Percentiles rank a stretch among this genome's conserved stretches.
Conservation (phyloP, 92 coral and sea anemone species). For the Pocillopora meandrina region DNA sequence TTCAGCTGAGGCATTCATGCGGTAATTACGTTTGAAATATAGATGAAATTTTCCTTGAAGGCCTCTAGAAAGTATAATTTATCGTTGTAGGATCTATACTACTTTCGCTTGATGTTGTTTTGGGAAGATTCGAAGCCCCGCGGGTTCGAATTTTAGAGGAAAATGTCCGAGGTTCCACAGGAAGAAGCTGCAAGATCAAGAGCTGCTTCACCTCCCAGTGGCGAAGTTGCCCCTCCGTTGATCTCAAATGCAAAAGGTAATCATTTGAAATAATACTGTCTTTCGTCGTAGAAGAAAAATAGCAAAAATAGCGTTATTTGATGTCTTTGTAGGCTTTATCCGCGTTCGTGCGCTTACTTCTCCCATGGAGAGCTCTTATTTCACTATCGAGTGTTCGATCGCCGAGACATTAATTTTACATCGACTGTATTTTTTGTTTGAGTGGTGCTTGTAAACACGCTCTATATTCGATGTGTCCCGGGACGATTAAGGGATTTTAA, state of each 20-base stretch:
- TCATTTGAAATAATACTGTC: not conserved
- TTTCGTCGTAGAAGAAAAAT: not conserved
- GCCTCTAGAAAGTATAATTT: not conserved
- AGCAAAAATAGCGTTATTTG: not conserved
- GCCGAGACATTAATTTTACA: constrained; percentile 44
- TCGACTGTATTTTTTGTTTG: constrained; percentile 37
- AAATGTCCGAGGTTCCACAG: constrained; percentile 70
- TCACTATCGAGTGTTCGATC: not conserved
- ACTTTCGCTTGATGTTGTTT: not conserved
- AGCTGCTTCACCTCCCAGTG: constrained; percentile 75
- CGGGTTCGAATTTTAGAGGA: not conserved
- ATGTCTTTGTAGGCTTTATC: not conserved
- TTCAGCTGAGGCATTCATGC: not conserved
- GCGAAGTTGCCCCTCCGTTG: constrained; percentile 79
- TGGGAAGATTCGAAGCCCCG: constrained; percentile 6
- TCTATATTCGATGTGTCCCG: not conserved
- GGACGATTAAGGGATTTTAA: not conserved
- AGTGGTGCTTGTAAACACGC: not conserved
- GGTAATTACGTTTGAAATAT: not conserved
- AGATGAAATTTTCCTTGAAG: not conserved
- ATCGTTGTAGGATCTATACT: not conserved
- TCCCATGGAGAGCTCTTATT: not conserved
- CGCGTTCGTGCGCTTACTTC: not conserved
- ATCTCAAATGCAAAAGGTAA: constrained; percentile 48
- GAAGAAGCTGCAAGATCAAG: constrained; percentile 72